Evolutionary conservation across 2,888 invertebrate genomes (phyloP).

Genomic region (Cephalotes varians): DNA sequence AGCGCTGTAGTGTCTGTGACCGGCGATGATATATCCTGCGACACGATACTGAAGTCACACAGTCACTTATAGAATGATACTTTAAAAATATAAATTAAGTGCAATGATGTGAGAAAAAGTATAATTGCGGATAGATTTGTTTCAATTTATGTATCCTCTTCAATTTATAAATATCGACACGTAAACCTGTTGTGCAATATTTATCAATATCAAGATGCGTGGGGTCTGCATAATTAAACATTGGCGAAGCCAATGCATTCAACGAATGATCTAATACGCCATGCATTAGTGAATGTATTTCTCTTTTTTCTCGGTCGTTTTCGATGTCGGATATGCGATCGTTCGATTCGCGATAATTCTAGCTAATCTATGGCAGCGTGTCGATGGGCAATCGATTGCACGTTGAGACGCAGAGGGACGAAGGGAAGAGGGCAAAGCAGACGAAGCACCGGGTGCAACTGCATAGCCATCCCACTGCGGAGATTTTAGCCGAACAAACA

Average conservation of each 20-base stretch:
- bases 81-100: background rate
- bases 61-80: background rate
- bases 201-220: slow-evolving; percentile 8
- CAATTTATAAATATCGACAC: background rate
- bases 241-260: background rate
- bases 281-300: background rate
- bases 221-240: slow-evolving; percentile 15
- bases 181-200: slow-evolving; percentile 7
- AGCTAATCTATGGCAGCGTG: slow-evolving; percentile 79
- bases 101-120: background rate
- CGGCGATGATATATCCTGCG: background rate
- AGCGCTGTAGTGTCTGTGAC: slow-evolving; percentile 17
- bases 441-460: slow-evolving; percentile 66
- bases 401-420: background rate
- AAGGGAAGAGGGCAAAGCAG: slow-evolving; percentile 9
- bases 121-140: background rate
- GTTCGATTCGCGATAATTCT: slow-evolving; percentile 75
- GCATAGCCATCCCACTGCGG: slow-evolving; percentile 77
- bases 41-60: background rate
- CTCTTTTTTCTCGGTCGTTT: slow-evolving; percentile 40
- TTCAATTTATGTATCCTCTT: background rate
- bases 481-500: slow-evolving; percentile 82
- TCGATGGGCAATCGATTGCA: slow-evolving; percentile 81
- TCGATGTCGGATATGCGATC: slow-evolving; percentile 33
- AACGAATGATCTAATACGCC: slow-evolving; percentile 24